These are phyloP conservation scores for Chaunax sp. DNA, from an alignment of 2,797 vertebrate species.

Conservation along the genomic window DNA sequence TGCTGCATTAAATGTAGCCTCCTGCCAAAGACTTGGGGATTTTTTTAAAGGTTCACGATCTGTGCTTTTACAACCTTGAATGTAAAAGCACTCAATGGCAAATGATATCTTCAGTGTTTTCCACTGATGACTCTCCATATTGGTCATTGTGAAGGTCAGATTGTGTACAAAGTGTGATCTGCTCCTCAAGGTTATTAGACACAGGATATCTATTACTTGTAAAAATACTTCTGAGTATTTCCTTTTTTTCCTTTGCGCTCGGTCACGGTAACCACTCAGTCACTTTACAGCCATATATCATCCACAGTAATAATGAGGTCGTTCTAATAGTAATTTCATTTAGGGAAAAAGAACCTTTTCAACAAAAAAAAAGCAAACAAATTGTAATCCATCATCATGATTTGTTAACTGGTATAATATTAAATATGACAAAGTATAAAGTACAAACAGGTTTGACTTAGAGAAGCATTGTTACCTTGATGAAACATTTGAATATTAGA, in stretches of 20 bases:
- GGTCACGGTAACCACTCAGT: background rate
- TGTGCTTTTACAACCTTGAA: conserved; percentile 6
- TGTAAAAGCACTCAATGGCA: background rate
- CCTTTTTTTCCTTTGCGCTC: background rate
- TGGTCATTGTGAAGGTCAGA: background rate
- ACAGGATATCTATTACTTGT: background rate
- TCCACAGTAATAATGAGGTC: background rate
- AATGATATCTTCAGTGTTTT: background rate
- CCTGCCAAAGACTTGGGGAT: conserved; percentile 12
- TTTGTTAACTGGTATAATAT: no score
- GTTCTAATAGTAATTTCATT: background rate
- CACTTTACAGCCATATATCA: background rate
- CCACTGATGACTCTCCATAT: background rate
- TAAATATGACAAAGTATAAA: no score
- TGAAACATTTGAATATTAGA: background rate
- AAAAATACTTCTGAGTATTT: background rate
- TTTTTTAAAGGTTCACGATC: background rate
- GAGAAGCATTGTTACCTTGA: no score
- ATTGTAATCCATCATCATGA: no score
- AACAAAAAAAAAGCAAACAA: no score
- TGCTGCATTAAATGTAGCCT: background rate
- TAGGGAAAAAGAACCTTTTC: no score
- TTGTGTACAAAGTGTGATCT: background rate
- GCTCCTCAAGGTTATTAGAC: background rate
- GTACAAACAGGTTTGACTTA: no score